Base-by-base conservation (phyloP, 2,888 invertebrate genomes). In the Aquatica leii region DNA sequence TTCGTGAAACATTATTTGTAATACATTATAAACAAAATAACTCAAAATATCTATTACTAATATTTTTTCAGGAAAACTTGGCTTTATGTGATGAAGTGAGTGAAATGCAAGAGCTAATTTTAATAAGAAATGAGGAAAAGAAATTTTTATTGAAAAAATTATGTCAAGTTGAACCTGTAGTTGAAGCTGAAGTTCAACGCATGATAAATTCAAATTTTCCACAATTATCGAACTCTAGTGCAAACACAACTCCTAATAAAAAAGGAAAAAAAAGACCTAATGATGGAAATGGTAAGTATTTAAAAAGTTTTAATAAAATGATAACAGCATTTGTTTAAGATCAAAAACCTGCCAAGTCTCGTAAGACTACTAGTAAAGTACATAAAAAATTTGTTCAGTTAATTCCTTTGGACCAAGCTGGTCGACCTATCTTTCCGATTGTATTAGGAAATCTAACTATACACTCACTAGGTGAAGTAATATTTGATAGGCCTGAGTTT, bases 41-140 rank as follows among this genome's bases (percentile, higher is more conserved):
- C 6, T 12, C n/a, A 17, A 14, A 21, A 8, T 11, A 43, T 31
- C 24, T 21, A 21, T 40, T 64, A 24, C 43, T 54, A 17, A 18
- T 24, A n/a, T 18, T 34, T 62, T 37, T 61, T 64, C 73, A 93
- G 93, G 93, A 93, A 84, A 93, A 93, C 83, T 90, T 92, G 55
- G 91, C 92, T 3, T 80, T 95, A 1, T 94, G 95, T 80, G 96
- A 96, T 83, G 94, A 95, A 84, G 90, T 95, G 12, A 89, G 92
- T 0, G 88, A 90, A 79, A 88, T 92, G 67, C 95, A 96, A 81
- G 91, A 93, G 74, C 92, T 92, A 78, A 88, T 94, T 51, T 81
- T 90, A 20, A 86, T 90, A 55, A 89, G 91, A 0, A 92, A 92
- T 76, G 94, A 95, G 77, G 95, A 96, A 80, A 85, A 95, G 65